Percentiles rank a stretch among this genome's conserved stretches.
phyloP scores from a whole-genome alignment of 2,888 invertebrate species.

The Tipula confusa region DNA sequence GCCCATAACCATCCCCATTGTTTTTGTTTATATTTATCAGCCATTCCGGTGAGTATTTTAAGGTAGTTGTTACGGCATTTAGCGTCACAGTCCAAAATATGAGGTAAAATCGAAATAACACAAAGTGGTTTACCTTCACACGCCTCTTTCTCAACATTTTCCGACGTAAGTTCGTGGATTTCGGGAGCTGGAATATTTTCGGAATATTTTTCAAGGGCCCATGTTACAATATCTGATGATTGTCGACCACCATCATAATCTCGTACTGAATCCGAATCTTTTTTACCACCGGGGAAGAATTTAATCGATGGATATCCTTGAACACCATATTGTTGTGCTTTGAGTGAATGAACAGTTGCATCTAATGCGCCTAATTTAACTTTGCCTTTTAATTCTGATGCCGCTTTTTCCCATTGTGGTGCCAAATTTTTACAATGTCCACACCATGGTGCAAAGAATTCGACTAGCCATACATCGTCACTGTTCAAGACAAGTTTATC shows the following conservation, averaged over 20 bases:
- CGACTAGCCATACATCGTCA: conserved; percentile 95
- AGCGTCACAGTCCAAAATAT: conserved; percentile 93
- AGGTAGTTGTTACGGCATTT: conserved; percentile 87
- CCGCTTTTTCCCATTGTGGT: conserved; percentile 95
- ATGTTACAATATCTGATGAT: conserved; percentile 80
- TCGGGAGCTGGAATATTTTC: conserved; percentile 91
- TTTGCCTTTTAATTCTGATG: conserved; percentile 91
- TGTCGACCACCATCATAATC: conserved; percentile 95
- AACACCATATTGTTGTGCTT: conserved; percentile 79
- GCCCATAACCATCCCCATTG: conserved; percentile 98
- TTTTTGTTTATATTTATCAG: conserved; percentile 90
- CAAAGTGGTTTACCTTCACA: conserved; percentile 89
- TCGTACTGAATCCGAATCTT: conserved; percentile 61
- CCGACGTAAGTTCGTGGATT: conserved; percentile 63
- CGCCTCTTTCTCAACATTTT: conserved; percentile 61
- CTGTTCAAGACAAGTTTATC: conserved; percentile 85
- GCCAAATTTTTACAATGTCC: conserved; percentile 95
- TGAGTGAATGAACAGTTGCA: conserved; percentile 83
- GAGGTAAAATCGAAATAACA: conserved; percentile 86
- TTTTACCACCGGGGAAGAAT: conserved; percentile 74
- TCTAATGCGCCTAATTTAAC: conserved; percentile 94
- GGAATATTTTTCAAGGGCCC: conserved; percentile 79
- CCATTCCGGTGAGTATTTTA: conserved; percentile 63
- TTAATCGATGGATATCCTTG: conserved; percentile 97
- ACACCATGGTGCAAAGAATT: conserved; percentile 97